A percentile compares a stretch with the other conserved stretches of the same genome.
Evolutionary conservation across 53 echinoderm and acorn worm species (phyloP).

Genomic region (Apostichopus leukothele): DNA sequence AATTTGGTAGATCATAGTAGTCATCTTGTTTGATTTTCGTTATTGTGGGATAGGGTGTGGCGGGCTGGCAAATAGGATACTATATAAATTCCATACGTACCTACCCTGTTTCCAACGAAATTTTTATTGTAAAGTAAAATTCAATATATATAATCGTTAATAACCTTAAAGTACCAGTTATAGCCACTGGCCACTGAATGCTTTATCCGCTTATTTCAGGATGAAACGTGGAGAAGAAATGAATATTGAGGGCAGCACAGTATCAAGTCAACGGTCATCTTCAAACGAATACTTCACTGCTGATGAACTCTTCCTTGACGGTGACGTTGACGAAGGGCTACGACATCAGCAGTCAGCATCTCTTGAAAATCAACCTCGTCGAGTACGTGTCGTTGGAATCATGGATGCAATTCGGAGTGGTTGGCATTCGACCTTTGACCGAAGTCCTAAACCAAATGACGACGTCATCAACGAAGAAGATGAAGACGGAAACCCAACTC

Average conservation of each 20-base stretch:
- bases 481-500: background rate
- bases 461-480: background rate
- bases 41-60: too few relatives aligned
- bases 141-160: too few relatives aligned
- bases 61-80: too few relatives aligned
- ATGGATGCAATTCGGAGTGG: conserved; percentile 43
- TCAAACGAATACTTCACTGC: conserved; percentile 38
- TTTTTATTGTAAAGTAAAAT: too few relatives aligned
- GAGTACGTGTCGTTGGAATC: conserved; percentile 5
- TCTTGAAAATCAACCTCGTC: background rate
- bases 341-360: background rate
- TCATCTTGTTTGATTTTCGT: too few relatives aligned
- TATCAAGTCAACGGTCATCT: conserved; percentile 9
- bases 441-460: background rate
- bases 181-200: too few relatives aligned
- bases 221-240: background rate
- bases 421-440: background rate
- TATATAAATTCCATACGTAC: too few relatives aligned
- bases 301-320: conserved; percentile 11
- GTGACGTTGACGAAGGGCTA: background rate
- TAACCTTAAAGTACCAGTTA: too few relatives aligned
- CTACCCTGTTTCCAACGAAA: too few relatives aligned
- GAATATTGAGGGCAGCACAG: conserved; percentile 4
- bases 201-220: too few relatives aligned
- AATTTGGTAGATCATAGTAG: too few relatives aligned